Conservation (phyloP, 2,113 vertebrate genomes). For the Prinia subflava region DNA sequence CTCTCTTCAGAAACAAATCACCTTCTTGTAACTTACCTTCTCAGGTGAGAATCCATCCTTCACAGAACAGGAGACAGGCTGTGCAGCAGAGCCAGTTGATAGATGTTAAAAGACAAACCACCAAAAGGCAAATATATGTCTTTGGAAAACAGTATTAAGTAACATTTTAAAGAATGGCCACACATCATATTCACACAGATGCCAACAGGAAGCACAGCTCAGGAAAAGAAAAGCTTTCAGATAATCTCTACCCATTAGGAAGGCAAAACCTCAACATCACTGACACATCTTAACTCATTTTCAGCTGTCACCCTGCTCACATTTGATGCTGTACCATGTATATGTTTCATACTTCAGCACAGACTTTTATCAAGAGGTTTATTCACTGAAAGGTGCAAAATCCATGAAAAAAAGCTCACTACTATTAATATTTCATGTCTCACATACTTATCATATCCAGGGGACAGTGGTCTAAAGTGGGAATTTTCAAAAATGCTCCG, state of each 20-base stretch:
- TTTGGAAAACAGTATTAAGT: background rate
- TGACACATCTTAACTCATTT: conserved; percentile 36
- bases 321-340: background rate
- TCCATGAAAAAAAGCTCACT: background rate
- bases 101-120: conserved; percentile 5
- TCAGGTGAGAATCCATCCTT: conserved; percentile 19
- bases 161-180: background rate
- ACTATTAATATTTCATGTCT: background rate
- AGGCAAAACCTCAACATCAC: conserved; percentile 37
- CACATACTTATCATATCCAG: background rate
- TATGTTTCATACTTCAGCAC: background rate
- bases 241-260: background rate
- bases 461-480: background rate
- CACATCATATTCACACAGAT: conserved; percentile 23
- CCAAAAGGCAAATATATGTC: background rate
- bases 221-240: conserved; percentile 42
- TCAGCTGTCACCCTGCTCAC: background rate
- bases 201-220: conserved; percentile 28
- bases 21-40: background rate
- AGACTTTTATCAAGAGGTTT: conserved; percentile 22
- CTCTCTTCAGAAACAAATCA: conserved; percentile 1
- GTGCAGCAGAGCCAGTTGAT: background rate
- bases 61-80: background rate
- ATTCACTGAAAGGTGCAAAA: conserved; percentile 32
- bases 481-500: background rate